These are phyloP conservation scores for Loriculus beryllinus DNA, from an alignment of 2,797 vertebrate species.

Conservation along the genomic window DNA sequence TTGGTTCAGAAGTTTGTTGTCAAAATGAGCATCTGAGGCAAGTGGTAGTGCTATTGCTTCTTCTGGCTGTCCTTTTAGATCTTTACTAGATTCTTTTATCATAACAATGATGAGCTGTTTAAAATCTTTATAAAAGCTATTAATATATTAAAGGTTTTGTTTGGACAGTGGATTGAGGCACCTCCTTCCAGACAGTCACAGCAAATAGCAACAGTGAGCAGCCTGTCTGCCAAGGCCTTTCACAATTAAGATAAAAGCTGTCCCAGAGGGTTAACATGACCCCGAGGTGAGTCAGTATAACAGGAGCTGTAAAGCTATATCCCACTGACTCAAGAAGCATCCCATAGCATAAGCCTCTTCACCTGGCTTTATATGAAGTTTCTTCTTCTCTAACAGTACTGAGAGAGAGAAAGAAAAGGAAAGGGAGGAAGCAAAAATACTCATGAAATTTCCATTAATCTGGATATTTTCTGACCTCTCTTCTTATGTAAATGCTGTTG, in stretches of 20 bases:
- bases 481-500: neutral
- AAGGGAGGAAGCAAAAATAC: neutral
- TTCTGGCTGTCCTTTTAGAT: neutral
- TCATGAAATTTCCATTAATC: neutral
- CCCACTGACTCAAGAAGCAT: neutral
- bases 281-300: neutral
- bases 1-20: neutral
- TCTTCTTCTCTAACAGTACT: neutral
- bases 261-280: neutral
- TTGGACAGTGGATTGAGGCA: neutral
- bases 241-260: neutral
- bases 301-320: neutral
- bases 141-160: neutral
- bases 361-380: neutral
- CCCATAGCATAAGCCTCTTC: neutral
- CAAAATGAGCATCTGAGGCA: neutral
- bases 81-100: neutral
- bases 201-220: neutral
- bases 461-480: neutral
- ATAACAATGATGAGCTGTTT: neutral
- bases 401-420: neutral
- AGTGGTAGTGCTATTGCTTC: neutral
- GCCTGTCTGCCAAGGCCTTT: neutral
- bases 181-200: neutral
- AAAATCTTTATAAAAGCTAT: neutral